Percentiles rank a stretch among this genome's conserved stretches.
Conservation (phyloP, 2,797 vertebrate species). For the Xyrichtys novacula region DNA sequence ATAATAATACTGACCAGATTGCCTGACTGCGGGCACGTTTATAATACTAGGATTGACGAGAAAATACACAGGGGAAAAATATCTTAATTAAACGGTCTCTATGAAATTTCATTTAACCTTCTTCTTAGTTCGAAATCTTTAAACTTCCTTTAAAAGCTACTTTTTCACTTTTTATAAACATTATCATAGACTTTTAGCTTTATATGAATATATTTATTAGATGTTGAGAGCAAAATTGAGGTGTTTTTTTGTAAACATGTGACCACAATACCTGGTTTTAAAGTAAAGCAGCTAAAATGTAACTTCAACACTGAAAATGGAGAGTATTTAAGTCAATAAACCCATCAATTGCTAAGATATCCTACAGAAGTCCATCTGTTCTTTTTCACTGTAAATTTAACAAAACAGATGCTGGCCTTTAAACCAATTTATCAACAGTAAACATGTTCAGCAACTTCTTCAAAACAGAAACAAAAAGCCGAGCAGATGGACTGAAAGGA, state of each 20-base stretch:
- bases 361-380: conserved; percentile 6
- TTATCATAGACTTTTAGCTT: conserved; percentile 14
- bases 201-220: conserved; percentile 13
- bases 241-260: conserved; percentile 51
- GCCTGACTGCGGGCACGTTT: too few species aligned
- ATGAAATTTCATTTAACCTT: conserved; percentile 1
- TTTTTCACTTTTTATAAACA: conserved; percentile 1
- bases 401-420: neutral
- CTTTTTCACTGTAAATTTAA: neutral
- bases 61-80: conserved; percentile 12
- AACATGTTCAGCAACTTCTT: conserved; percentile 12
- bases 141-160: too few species aligned
- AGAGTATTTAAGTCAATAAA: conserved; percentile 6
- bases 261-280: conserved; percentile 25
- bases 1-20: conserved; percentile 36
- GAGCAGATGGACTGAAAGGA: conserved; percentile 34
- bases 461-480: conserved; percentile 28
- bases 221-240: conserved; percentile 23
- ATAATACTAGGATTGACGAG: conserved; percentile 36
- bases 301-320: neutral
- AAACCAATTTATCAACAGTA: neutral
- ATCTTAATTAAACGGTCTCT: conserved; percentile 8
- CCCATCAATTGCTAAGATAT: conserved; percentile 13
- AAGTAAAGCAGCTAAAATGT: conserved; percentile 23
- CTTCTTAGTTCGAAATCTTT: too few species aligned